Evolutionary conservation across 2,888 invertebrate species (phyloP).

Genomic region (Phania funesta): DNA sequence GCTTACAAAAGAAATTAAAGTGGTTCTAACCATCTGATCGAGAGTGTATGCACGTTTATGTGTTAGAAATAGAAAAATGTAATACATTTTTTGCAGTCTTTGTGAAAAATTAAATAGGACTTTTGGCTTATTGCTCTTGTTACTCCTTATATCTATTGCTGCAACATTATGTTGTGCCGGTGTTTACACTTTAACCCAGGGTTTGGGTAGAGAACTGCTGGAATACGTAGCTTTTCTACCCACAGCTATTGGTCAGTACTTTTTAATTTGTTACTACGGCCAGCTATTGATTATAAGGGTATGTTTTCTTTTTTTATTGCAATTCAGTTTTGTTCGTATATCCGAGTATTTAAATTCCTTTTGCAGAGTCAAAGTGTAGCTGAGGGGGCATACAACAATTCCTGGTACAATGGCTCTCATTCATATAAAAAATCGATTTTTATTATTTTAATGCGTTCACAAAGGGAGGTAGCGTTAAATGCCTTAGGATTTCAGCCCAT

Average conservation of each 20-base stretch:
- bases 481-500: constrained; percentile 73
- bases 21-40: too few relatives aligned
- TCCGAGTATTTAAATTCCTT: too few relatives aligned
- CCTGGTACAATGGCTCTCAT: constrained; percentile 72
- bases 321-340: neutral
- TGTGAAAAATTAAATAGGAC: constrained; percentile 66
- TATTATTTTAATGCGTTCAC: constrained; percentile 71
- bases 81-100: constrained; percentile 61
- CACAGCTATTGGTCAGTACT: constrained; percentile 67
- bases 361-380: constrained; percentile 72
- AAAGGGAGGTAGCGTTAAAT: constrained; percentile 69
- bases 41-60: neutral
- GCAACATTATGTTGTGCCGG: constrained; percentile 68
- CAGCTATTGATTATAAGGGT: constrained; percentile 67
- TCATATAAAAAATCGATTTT: constrained; percentile 72
- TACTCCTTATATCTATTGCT: constrained; percentile 66
- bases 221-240: constrained; percentile 67
- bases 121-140: constrained; percentile 67
- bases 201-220: constrained; percentile 64
- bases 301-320: neutral
- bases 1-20: too few relatives aligned
- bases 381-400: constrained; percentile 70
- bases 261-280: constrained; percentile 69
- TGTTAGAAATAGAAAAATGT: neutral
- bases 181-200: constrained; percentile 67